Percentiles rank a stretch among this genome's conserved stretches.
Evolutionary conservation across 2,888 invertebrate species (phyloP).

Genomic region (Tenodera sinensis): DNA sequence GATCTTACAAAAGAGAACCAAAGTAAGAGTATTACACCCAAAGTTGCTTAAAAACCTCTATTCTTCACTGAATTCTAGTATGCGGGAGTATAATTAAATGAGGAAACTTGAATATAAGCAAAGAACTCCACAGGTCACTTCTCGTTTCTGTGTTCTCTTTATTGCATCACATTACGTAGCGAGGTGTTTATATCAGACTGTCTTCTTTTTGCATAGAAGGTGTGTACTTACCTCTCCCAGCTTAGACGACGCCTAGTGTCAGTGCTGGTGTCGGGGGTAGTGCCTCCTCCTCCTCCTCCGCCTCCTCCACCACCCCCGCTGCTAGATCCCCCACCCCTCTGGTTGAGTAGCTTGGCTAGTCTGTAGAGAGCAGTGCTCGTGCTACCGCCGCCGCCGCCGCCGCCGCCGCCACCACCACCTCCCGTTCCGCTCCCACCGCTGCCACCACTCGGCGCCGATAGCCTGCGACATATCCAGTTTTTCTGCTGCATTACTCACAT

Average conservation of each 20-base stretch:
- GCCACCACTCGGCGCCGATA: conserved; percentile 33
- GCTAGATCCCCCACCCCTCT: conserved; percentile 38
- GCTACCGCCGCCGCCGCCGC: conserved; percentile 35
- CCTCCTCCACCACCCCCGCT: conserved; percentile 37
- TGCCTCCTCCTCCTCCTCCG: conserved; percentile 47
- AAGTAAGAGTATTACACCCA: no score
- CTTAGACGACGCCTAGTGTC: conserved; percentile 50
- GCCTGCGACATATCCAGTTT: not conserved
- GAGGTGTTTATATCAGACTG: no score
- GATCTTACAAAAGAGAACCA: no score
- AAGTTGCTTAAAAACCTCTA: no score
- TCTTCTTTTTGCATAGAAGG: not conserved
- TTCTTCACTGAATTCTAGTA: no score
- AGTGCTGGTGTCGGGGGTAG: conserved; percentile 32
- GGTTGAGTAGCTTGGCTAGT: conserved; percentile 55
- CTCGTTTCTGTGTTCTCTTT: no score
- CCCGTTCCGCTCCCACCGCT: conserved; percentile 26
- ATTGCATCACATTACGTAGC: no score
- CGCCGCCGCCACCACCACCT: conserved; percentile 27
- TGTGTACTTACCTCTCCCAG: conserved; percentile 57
- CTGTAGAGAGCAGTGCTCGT: conserved; percentile 49
- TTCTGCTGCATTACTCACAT: not conserved
- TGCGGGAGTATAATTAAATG: no score
- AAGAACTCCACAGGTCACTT: no score
- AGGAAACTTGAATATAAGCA: no score